Evolutionary conservation across 2,888 invertebrate genomes (phyloP).

Genomic region (Caenorhabditis sinica): DNA sequence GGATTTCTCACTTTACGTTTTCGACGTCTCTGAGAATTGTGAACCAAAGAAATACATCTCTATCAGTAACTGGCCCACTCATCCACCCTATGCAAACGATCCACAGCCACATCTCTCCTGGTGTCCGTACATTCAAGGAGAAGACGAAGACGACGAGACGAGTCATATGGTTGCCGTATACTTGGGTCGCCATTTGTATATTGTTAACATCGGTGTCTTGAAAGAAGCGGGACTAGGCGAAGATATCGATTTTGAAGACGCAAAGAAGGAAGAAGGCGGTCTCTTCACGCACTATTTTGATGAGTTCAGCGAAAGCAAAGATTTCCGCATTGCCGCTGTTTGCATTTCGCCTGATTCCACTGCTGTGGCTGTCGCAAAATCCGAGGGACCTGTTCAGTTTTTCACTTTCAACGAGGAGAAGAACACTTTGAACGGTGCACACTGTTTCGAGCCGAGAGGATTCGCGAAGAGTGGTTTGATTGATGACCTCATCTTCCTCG

Average conservation of each 20-base stretch:
- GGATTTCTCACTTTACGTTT: slow-evolving; percentile 77
- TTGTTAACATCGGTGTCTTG: slow-evolving; percentile 72
- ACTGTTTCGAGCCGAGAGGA: slow-evolving; percentile 72
- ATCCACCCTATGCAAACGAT: slow-evolving; percentile 8
- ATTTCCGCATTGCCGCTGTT: slow-evolving; percentile 69
- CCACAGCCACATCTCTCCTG: slow-evolving; percentile 73
- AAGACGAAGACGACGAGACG: slow-evolving; percentile 67
- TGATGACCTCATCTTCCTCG: slow-evolving; percentile 80
- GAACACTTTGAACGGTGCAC: slow-evolving; percentile 70
- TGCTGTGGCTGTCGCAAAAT: slow-evolving; percentile 76
- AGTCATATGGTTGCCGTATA: slow-evolving; percentile 73
- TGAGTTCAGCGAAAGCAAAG: slow-evolving; percentile 43
- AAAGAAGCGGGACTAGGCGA: slow-evolving; percentile 37
- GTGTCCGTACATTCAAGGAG: slow-evolving; percentile 79
- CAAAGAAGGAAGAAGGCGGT: slow-evolving; percentile 62
- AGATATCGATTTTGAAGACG: slow-evolving; percentile 63
- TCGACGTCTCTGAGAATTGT: slow-evolving; percentile 72
- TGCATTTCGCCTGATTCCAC: slow-evolving; percentile 81
- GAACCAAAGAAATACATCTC: slow-evolving; percentile 44
- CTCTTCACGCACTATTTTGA: slow-evolving; percentile 65
- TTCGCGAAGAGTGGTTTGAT: slow-evolving; percentile 60
- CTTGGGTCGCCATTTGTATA: slow-evolving; percentile 70
- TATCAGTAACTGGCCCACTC: slow-evolving; percentile 56
- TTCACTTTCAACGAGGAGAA: slow-evolving; percentile 76
- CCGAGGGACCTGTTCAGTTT: slow-evolving; percentile 75